These are phyloP conservation scores for Halcyon senegalensis DNA, from an alignment of 2,113 vertebrate species.

Conservation along the genomic window DNA sequence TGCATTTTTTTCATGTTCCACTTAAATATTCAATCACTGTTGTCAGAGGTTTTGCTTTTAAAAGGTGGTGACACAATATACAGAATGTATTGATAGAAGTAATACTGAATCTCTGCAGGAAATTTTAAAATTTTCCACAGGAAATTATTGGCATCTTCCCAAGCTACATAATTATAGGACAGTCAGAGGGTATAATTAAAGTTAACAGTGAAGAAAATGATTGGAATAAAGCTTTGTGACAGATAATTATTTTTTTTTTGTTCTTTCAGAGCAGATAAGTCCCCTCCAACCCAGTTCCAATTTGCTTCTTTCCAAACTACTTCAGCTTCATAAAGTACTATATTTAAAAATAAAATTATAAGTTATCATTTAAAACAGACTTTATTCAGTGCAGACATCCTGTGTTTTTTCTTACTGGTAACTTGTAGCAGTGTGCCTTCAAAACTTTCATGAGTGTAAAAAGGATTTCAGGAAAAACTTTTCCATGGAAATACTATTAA, in stretches of 20 bases:
- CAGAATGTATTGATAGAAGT: background rate
- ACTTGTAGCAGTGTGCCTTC: background rate
- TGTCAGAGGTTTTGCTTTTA: background rate
- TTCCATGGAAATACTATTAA: background rate
- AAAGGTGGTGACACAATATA: background rate
- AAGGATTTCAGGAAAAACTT: background rate
- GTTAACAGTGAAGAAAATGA: constrained; percentile 67
- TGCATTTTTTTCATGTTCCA: background rate
- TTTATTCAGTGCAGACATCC: constrained; percentile 27
- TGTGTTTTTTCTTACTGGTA: constrained; percentile 30
- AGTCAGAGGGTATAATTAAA: constrained; percentile 74
- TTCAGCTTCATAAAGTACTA: constrained; percentile 48
- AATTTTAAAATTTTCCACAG: constrained; percentile 59
- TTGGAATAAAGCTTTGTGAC: constrained; percentile 67
- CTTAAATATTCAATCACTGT: background rate
- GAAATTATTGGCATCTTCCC: constrained; percentile 74
- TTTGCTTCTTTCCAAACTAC: constrained; percentile 34
- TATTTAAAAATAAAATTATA: constrained; percentile 58
- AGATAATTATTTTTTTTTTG: constrained; percentile 33
- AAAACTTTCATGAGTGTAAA: background rate
- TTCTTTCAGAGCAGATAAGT: constrained; percentile 57
- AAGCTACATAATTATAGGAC: constrained; percentile 74
- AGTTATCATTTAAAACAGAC: constrained; percentile 57
- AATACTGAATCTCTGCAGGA: constrained; percentile 30
- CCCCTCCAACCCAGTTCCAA: background rate